Evolutionary conservation across 2,797 vertebrate genomes (phyloP), one percentile per base, ranked within the genome.

Genomic region (Eurystomus glaucurus): DNA sequence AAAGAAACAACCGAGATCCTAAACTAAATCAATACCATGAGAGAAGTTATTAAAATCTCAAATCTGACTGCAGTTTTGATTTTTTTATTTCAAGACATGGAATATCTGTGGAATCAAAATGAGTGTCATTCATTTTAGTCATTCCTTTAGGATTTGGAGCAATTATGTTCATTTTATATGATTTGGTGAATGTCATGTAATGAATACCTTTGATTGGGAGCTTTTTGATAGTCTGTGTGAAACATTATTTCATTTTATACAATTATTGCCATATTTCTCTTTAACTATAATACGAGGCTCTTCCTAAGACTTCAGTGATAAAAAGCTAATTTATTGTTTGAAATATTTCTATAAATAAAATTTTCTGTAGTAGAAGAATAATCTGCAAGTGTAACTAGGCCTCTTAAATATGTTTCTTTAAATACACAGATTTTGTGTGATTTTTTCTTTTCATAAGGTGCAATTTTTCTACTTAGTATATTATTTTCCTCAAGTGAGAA

Each of bases 381-480:
- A 80, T 11, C 7, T 54, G 4, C 7, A 66, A 70, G 5, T 65
- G 17, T 37, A 83, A 72, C 14, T 31, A 57, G 69, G 26, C 7
- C 10, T 61, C 23, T 69, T 69, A 85, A 68, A 43, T 43, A 31
- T 0, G 2, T 4, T 45, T 11, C 14, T 85, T 93, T 54, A 77
- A 58, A 26, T 6, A 6, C 1, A 7, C 0, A 9, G 0, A 15
- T 25, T 80, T 86, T 76, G 17, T 29, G 5, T 43, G 8, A 68
- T 2, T 52, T 74, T 5, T 35, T 52, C 29, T 85, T 87, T 79
- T 41, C 14, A 21, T n/a, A 54, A 78, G 6, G 5, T 5, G 2
- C 2, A 60, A 1, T 28, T 76, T 91, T 93, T 85, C 4, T 61
- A 26, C 15, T 35, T n/a, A 54, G 11, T 48, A 41, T 10, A 41